Percentiles rank a stretch among this genome's conserved stretches.
These are phyloP conservation scores for Okamejei kenojei DNA, from an alignment of 2,797 vertebrate genomes.

Conservation along the genomic window DNA sequence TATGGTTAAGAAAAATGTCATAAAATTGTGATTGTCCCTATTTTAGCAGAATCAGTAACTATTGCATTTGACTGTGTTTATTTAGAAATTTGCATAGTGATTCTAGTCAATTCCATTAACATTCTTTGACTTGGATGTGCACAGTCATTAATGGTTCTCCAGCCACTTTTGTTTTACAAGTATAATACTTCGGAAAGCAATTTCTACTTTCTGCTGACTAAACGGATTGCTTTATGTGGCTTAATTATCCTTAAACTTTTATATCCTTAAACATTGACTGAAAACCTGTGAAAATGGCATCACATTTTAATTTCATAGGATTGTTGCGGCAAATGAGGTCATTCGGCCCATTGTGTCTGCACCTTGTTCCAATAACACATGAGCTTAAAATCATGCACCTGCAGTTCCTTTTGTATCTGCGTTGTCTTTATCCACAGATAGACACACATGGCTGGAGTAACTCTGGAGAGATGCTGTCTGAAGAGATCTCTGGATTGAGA, in stretches of 20 bases:
- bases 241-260: background rate
- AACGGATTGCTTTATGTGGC: background rate
- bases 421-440: no score
- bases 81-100: background rate
- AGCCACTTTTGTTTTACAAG: background rate
- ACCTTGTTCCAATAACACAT: no score
- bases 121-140: background rate
- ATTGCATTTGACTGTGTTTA: background rate
- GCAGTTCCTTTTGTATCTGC: no score
- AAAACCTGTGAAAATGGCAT: background rate
- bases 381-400: no score
- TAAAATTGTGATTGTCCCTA: background rate
- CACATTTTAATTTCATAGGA: background rate
- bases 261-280: background rate
- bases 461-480: no score
- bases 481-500: no score
- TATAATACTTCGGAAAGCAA: background rate
- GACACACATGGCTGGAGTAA: no score
- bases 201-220: background rate
- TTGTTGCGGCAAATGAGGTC: no score
- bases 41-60: background rate
- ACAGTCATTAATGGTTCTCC: background rate
- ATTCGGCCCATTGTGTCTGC: no score
- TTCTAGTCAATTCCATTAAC: background rate
- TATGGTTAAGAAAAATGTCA: background rate